phyloP scores from a whole-genome alignment of 2,113 vertebrate genomes.

The Embiotoca jacksoni region DNA sequence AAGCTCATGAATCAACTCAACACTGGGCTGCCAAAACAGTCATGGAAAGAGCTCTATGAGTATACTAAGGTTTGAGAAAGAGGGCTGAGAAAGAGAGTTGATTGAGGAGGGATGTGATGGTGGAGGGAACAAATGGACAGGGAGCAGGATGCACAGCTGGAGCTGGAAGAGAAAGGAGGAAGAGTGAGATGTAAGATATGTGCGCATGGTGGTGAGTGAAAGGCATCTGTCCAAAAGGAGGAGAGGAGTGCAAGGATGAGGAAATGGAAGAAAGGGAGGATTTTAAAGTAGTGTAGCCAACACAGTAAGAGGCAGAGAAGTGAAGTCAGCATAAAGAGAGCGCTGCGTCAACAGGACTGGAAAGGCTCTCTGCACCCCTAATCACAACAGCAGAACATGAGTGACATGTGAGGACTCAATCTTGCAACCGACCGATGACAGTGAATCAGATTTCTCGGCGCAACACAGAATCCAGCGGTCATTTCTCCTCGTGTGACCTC shows the following conservation, averaged over 20 bases:
- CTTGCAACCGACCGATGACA: background rate
- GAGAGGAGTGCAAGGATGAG: constrained; percentile 36
- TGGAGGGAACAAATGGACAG: constrained; percentile 40
- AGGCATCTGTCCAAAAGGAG: constrained; percentile 20
- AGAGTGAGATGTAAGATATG: constrained; percentile 29
- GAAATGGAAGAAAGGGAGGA: constrained; percentile 49
- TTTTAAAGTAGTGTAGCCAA: constrained; percentile 46
- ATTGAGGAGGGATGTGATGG: constrained; percentile 44
- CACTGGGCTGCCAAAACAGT: constrained; percentile 63
- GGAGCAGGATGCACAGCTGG: constrained; percentile 62
- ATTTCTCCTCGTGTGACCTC: background rate
- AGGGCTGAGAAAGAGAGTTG: constrained; percentile 26
- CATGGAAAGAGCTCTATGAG: constrained; percentile 38
- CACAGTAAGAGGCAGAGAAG: constrained; percentile 49
- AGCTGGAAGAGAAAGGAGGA: constrained; percentile 24
- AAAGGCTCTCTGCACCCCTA: constrained; percentile 16
- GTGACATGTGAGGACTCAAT: constrained; percentile 33
- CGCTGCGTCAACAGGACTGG: constrained; percentile 60
- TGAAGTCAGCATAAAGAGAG: constrained; percentile 57
- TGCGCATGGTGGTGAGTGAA: constrained; percentile 34
- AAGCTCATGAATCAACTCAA: constrained; percentile 64
- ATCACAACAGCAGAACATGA: constrained; percentile 39
- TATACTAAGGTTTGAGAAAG: constrained; percentile 32
- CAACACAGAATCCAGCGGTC: background rate
- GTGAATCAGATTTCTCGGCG: constrained; percentile 3